Conservation (phyloP, 2,113 vertebrate species). For the Cyphomyrus plagiostoma region DNA sequence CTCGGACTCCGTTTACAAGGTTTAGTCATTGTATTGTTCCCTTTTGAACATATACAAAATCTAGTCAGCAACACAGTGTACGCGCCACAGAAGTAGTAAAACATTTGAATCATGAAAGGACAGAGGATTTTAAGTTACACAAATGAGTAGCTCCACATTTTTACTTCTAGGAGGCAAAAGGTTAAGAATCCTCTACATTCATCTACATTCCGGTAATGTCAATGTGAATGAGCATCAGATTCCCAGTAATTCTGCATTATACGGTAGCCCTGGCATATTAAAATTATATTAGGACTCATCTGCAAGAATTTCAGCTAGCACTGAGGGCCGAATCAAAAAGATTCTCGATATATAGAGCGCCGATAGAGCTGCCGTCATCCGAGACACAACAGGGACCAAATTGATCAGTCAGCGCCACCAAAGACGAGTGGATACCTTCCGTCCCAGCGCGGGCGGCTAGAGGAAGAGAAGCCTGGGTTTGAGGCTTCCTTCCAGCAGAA, state of each 20-base stretch:
- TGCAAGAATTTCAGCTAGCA: not conserved
- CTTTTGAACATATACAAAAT: not conserved
- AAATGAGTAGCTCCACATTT: not conserved
- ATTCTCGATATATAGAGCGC: not conserved
- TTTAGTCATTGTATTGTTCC: not conserved
- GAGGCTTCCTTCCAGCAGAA: not conserved
- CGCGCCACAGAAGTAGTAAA: not conserved
- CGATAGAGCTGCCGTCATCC: not conserved
- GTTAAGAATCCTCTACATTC: not conserved
- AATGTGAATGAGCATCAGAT: not conserved
- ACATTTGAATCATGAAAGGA: not conserved
- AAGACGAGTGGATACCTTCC: not conserved
- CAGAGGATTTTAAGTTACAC: not conserved
- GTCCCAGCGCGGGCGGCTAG: not conserved
- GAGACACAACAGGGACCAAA: not conserved
- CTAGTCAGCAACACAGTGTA: not conserved
- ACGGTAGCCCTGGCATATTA: not conserved
- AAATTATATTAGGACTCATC: not conserved
- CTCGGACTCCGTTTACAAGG: not conserved
- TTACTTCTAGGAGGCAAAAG: not conserved
- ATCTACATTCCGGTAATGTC: not conserved
- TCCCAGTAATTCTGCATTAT: not conserved
- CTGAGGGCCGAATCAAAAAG: not conserved
- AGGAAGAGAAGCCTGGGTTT: not conserved
- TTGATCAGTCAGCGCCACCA: not conserved